These are phyloP conservation scores for Cyphomyrus discorhynchus DNA, from an alignment of 2,113 vertebrate genomes.

Conservation along the genomic window DNA sequence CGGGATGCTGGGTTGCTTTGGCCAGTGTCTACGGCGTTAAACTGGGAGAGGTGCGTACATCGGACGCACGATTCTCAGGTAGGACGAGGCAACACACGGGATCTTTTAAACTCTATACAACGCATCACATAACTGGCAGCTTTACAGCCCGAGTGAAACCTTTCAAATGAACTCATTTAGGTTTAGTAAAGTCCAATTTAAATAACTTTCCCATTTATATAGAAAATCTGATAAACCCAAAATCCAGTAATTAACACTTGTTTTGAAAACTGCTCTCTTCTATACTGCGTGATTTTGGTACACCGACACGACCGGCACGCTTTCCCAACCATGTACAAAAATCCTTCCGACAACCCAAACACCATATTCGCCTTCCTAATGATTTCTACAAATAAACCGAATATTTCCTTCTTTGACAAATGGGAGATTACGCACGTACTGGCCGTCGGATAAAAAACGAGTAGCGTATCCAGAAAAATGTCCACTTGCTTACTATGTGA, in stretches of 20 bases:
- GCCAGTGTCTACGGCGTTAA: not conserved
- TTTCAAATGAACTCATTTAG: not conserved
- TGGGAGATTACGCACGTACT: not conserved
- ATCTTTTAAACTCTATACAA: not conserved
- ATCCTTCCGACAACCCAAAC: not conserved
- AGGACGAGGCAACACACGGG: not conserved
- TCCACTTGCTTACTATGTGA: not conserved
- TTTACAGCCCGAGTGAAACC: not conserved
- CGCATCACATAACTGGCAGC: not conserved
- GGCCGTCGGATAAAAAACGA: not conserved
- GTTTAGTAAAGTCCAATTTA: not conserved
- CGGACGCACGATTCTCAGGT: not conserved
- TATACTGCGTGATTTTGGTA: not conserved
- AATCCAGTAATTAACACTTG: not conserved
- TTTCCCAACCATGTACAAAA: not conserved
- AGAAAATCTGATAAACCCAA: not conserved
- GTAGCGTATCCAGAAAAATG: not conserved
- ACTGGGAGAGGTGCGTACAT: not conserved
- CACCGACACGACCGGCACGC: not conserved
- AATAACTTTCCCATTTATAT: not conserved
- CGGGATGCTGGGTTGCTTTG: not conserved
- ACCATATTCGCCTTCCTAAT: not conserved
- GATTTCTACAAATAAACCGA: not conserved
- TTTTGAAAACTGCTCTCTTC: not conserved
- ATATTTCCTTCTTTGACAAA: not conserved